Percentiles rank a stretch among this genome's conserved stretches.
Conservation (phyloP, 35 echinoderm and acorn worm genomes). For the Apostichopus japonicus region DNA sequence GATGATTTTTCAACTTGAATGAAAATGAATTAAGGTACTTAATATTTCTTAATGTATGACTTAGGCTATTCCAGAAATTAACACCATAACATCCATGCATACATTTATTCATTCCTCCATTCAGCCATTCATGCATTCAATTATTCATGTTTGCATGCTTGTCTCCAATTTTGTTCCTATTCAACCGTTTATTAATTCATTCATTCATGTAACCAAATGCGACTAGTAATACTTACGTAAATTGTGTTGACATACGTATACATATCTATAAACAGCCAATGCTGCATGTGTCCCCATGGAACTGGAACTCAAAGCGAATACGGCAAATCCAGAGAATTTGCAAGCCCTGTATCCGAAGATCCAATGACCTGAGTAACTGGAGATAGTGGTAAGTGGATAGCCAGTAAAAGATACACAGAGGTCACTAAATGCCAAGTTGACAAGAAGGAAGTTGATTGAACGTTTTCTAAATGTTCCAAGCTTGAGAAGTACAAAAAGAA, state of each 20-base stretch:
- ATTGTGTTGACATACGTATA: slow-evolving; percentile 64
- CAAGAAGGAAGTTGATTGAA: slow-evolving; percentile 65
- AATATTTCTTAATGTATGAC: no score
- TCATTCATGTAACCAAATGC: no score
- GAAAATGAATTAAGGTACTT: no score
- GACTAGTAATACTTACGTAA: slow-evolving; percentile 60
- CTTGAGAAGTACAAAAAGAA: slow-evolving; percentile 42
- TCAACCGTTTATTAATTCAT: no score
- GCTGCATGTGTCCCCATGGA: slow-evolving; percentile 64
- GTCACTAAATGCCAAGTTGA: slow-evolving; percentile 81
- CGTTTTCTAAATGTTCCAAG: slow-evolving; percentile 65
- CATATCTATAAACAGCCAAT: slow-evolving; percentile 72
- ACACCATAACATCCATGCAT: no score
- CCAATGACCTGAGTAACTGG: slow-evolving; percentile 69
- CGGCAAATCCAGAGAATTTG: slow-evolving; percentile 59
- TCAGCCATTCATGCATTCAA: not conserved
- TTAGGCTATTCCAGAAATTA: no score
- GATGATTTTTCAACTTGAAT: no score
- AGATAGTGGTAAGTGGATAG: slow-evolving; percentile 69
- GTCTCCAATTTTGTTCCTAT: no score
- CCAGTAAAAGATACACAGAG: slow-evolving; percentile 77
- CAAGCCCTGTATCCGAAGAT: slow-evolving; percentile 71
- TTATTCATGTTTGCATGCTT: not conserved
- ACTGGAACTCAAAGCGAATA: slow-evolving; percentile 59
- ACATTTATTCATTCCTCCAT: no score